Percentiles rank a stretch among this genome's conserved stretches.
These are phyloP conservation scores for Saguinus midas DNA, from an alignment of 2,113 vertebrate genomes.

Conservation along the genomic window DNA sequence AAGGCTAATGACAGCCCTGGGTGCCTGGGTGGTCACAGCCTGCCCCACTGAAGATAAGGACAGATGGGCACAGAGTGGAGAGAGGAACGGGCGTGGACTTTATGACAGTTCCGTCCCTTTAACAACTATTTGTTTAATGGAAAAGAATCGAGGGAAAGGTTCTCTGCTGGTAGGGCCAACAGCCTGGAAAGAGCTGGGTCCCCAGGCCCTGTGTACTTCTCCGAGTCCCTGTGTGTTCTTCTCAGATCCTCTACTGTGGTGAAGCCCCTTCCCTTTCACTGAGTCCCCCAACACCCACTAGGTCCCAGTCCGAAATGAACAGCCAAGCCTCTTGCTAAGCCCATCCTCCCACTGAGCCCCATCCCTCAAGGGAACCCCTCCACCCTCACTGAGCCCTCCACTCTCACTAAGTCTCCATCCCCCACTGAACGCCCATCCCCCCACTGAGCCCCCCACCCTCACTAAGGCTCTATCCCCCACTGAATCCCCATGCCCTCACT, in stretches of 20 bases:
- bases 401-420: not conserved
- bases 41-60: constrained; percentile 49
- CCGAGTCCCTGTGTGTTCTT: not conserved
- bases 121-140: constrained; percentile 76
- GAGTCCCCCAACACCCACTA: not conserved
- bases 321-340: not conserved
- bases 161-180: not conserved
- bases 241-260: not conserved
- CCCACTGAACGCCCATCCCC: not conserved
- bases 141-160: constrained; percentile 24
- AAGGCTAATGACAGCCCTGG: constrained; percentile 20
- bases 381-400: not conserved
- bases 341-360: not conserved
- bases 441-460: not conserved
- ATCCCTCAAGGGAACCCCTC: too few species aligned
- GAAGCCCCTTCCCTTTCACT: not conserved
- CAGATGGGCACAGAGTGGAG: constrained; percentile 66
- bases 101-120: constrained; percentile 65
- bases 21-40: constrained; percentile 51
- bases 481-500: not conserved
- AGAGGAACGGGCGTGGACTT: constrained; percentile 58
- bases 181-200: constrained; percentile 23
- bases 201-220: not conserved
- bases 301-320: not conserved
- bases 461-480: not conserved